Evolutionary conservation across 2,797 vertebrate genomes (phyloP), one percentile per base, ranked within the genome.

Genomic region (Chelon labrosus): DNA sequence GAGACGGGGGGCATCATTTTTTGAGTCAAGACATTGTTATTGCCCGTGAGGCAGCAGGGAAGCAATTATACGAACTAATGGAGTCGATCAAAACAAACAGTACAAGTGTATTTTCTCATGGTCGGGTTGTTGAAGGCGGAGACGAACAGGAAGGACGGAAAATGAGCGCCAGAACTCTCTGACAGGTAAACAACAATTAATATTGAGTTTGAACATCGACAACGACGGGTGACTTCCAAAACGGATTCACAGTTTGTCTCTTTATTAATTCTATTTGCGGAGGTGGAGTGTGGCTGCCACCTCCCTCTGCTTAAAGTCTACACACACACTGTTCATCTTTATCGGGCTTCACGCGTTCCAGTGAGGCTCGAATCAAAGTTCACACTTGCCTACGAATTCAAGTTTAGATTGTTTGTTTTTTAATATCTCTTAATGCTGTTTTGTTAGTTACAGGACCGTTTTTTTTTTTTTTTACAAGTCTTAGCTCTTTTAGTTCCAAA

Each of bases 41-140:
- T 17, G 14, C 17, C 51, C 55, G 41, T 14, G 39, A 54, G 41
- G 20, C 35, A 22, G 4, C 0, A 6, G 44, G 53, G 38, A 55
- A 65, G 41, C 19, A 41, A 38, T 70, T 54, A 42, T 5, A 54
- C 49, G 31, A 72, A 64, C 25, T 58, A 63, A 70, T 56, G 44
- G 31, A 58, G 61, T 10, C 4, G 9, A 60, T 61, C 25, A 8
- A 42, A 59, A 65, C 44, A 13, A 63, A 68, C 19, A 22, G 42
- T 39, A 38, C 6, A 17, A 4, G 11, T 59, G 2, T 27, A 0
- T 50, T 61, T 52, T 10, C 10, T 46, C 42, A 11, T 46, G 13
- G 2, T 60, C 46, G 19, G 25, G 25, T 37, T 49, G 37, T n/a
- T 53, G 12, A 47, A 55, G 38, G 25, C 11, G 16, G 2, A 47